Evolutionary conservation across 2,113 vertebrate genomes (phyloP).

Genomic region (Xiphophorus hellerii): DNA sequence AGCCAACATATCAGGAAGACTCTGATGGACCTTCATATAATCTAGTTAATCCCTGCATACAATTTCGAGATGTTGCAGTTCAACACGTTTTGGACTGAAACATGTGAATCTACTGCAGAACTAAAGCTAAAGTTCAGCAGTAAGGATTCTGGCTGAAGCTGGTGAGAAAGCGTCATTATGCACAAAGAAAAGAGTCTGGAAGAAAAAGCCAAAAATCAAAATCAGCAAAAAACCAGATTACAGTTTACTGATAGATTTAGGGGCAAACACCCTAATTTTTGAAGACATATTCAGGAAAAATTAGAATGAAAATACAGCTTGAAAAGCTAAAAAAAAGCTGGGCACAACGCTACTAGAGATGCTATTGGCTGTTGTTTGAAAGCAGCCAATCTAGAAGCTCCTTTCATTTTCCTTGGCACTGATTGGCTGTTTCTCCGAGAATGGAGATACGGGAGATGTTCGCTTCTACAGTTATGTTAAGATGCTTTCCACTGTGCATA

Average conservation of each 20-base stretch:
- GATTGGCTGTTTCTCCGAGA: too few relatives aligned
- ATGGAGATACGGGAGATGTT: too few relatives aligned
- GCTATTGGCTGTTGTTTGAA: too few relatives aligned
- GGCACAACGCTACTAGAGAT: too few relatives aligned
- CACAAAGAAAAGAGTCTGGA: background rate
- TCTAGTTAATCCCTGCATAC: too few relatives aligned
- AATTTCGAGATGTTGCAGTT: background rate
- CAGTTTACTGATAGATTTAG: background rate
- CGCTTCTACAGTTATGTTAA: too few relatives aligned
- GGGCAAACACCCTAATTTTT: background rate
- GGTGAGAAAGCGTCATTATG: background rate
- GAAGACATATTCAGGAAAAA: background rate
- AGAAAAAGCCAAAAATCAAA: background rate
- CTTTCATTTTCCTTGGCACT: too few relatives aligned
- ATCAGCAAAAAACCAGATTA: background rate
- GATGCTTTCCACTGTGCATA: too few relatives aligned
- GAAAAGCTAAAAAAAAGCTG: too few relatives aligned
- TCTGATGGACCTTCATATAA: background rate
- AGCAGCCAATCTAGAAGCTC: too few relatives aligned
- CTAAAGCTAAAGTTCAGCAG: background rate
- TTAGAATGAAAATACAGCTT: too few relatives aligned
- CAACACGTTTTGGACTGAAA: background rate
- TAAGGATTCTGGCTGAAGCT: background rate
- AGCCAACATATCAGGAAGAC: background rate
- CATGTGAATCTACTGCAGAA: background rate